phyloP scores from a whole-genome alignment of 2,113 vertebrate genomes.

The Motacilla tschutschensis region DNA sequence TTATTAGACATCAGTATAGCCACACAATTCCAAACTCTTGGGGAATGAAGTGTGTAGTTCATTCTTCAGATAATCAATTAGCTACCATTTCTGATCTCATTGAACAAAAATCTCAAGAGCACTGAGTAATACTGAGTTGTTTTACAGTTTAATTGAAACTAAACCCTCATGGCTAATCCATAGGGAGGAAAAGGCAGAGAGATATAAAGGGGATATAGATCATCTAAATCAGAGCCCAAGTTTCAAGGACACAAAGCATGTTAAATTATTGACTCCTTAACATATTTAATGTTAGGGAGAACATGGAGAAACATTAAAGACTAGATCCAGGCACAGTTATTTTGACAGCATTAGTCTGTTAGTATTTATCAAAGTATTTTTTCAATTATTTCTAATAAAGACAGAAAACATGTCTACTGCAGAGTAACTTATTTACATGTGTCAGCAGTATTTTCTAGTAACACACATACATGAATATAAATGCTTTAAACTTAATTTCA shows the following conservation, averaged over 20 bases:
- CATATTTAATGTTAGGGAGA: not conserved
- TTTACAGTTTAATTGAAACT: not conserved
- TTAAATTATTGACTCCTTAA: not conserved
- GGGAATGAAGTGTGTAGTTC: not conserved
- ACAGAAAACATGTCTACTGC: not conserved
- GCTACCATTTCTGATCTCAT: not conserved
- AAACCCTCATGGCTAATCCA: not conserved
- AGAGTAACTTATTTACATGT: not conserved
- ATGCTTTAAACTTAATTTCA: not conserved
- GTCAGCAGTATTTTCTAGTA: not conserved
- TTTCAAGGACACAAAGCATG: not conserved
- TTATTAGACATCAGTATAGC: not conserved
- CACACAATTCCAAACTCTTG: not conserved
- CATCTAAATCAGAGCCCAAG: not conserved
- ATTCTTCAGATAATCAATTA: not conserved
- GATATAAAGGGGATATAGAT: not conserved
- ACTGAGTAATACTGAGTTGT: not conserved
- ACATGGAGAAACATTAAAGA: not conserved
- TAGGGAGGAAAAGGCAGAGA: not conserved
- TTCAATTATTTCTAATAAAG: not conserved
- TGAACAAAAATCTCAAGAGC: not conserved
- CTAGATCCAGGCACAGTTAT: not conserved
- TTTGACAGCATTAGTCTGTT: conserved; percentile 22
- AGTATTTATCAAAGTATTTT: not conserved
- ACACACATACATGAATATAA: not conserved